Percentiles rank a stretch among this genome's conserved stretches.
Conservation (phyloP, 1,140 invertebrate genomes). For the Bombus affinis region DNA sequence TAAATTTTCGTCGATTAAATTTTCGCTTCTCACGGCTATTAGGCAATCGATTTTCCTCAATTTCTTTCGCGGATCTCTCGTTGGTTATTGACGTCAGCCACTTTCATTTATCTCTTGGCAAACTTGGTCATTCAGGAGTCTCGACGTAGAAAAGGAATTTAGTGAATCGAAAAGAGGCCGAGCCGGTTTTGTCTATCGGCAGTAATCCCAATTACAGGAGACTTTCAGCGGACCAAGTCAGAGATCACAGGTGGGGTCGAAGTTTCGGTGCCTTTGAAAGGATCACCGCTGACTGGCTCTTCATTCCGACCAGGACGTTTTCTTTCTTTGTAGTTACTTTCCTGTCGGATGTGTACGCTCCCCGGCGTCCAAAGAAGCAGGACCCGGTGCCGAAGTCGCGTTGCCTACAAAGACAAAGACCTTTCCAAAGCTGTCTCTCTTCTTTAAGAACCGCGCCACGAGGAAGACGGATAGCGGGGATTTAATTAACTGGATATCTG, state of each 20-base stretch:
- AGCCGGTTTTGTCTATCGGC: conserved; percentile 42
- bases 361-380: conserved; percentile 49
- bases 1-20: conserved; percentile 5
- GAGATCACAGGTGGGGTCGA: conserved; percentile 66
- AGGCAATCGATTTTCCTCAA: not conserved
- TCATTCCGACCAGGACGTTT: conserved; percentile 58
- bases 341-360: conserved; percentile 58
- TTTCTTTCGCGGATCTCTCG: not conserved
- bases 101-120: not conserved
- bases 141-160: conserved; percentile 57
- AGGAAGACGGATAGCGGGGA: conserved; percentile 24
- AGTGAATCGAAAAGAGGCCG: conserved; percentile 35
- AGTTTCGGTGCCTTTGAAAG: conserved; percentile 66
- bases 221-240: conserved; percentile 48
- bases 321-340: conserved; percentile 64
- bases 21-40: not conserved
- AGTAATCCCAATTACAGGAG: conserved; percentile 68
- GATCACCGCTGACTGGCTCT: conserved; percentile 49
- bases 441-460: not conserved
- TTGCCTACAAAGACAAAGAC: conserved; percentile 56
- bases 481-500: conserved; percentile 66
- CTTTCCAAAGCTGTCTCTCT: conserved; percentile 23
- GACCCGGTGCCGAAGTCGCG: conserved; percentile 37
- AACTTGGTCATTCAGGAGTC: conserved; percentile 28
- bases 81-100: not conserved